Evolutionary conservation across 2,888 invertebrate genomes (phyloP).

Genomic region (Syrista parreyssii): DNA sequence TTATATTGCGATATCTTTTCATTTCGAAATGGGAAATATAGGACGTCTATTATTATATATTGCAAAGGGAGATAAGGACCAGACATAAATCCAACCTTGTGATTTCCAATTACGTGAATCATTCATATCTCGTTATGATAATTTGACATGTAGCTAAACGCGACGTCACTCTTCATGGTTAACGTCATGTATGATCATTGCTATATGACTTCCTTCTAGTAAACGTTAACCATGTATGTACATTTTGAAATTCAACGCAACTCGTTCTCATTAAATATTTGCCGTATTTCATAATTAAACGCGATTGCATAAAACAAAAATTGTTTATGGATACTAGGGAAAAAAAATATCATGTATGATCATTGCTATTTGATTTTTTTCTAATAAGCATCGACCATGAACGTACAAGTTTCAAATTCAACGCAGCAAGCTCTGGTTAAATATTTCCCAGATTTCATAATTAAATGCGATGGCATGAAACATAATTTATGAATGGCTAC

Average conservation of each 20-base stretch:
- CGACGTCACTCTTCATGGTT: neutral
- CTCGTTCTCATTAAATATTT: neutral
- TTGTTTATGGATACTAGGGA: neutral
- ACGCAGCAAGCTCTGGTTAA: neutral
- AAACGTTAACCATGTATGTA: neutral
- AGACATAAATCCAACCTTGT: neutral
- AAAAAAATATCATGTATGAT: neutral
- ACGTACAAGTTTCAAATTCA: neutral
- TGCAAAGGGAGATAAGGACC: neutral
- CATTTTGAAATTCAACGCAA: neutral
- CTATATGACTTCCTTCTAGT: neutral
- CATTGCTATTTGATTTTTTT: neutral
- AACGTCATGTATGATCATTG: neutral
- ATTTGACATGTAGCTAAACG: neutral
- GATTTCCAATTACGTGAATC: neutral
- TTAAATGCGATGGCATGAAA: neutral
- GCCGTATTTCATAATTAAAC: neutral
- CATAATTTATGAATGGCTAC: neutral
- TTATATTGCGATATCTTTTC: neutral
- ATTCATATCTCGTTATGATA: neutral
- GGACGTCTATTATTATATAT: neutral
- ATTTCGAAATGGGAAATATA: neutral
- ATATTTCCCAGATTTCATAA: neutral
- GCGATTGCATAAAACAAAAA: neutral
- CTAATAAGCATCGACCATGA: neutral